phyloP scores from a whole-genome alignment of 2,888 invertebrate genomes.

The Nomada goodeniana region DNA sequence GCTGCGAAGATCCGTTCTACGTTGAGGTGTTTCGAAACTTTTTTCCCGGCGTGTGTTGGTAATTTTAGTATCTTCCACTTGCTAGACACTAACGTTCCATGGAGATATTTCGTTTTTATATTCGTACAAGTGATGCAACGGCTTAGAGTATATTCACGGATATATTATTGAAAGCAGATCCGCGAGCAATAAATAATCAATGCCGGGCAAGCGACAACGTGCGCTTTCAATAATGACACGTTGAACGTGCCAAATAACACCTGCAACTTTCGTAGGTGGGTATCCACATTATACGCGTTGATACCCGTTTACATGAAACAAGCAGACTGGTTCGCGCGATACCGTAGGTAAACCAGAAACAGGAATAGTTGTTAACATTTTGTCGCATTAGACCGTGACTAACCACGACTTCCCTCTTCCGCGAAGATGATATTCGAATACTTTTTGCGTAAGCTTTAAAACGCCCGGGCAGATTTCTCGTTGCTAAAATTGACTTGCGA shows the following conservation, averaged over 20 bases:
- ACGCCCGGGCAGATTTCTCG: no score
- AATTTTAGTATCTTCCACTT: background rate
- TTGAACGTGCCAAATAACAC: constrained; percentile 53
- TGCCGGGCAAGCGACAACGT: constrained; percentile 19
- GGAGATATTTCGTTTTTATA: background rate
- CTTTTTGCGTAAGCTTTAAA: no score
- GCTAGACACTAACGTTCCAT: background rate
- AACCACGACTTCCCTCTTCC: constrained; percentile 77
- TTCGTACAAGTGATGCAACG: background rate
- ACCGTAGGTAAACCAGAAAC: constrained; percentile 24
- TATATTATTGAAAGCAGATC: background rate
- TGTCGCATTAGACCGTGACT: constrained; percentile 75
- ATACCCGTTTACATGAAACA: constrained; percentile 18
- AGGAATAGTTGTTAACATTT: constrained; percentile 65
- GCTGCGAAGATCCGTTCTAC: background rate
- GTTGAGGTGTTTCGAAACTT: background rate
- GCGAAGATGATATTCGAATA: constrained; percentile 58
- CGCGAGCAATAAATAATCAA: constrained; percentile 38
- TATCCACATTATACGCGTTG: constrained; percentile 35
- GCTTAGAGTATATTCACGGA: constrained; percentile 18
- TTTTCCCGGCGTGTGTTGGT: background rate
- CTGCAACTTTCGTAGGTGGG: constrained; percentile 51
- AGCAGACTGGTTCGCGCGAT: constrained; percentile 1
- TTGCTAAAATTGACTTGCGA: no score
- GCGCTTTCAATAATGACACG: constrained; percentile 32